These are phyloP conservation scores for Chaetops frenatus DNA, from an alignment of 2,113 vertebrate genomes.

Conservation along the genomic window DNA sequence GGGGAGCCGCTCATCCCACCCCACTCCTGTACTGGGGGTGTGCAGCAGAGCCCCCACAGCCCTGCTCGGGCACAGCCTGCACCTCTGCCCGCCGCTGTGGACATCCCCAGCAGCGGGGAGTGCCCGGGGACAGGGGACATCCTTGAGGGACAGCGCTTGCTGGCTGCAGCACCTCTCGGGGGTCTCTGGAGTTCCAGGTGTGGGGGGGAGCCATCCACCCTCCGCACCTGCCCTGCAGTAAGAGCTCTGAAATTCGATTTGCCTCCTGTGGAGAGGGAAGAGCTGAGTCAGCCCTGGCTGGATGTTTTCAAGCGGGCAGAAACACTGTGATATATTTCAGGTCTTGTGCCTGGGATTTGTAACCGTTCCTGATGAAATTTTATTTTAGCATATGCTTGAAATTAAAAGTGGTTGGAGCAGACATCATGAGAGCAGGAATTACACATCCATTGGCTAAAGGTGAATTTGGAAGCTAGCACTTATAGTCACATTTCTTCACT, in stretches of 20 bases:
- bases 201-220: accelerated
- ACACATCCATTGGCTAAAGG: neutral
- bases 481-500: neutral
- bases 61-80: neutral
- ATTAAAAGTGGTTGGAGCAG: neutral
- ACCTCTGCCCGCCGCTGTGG: neutral
- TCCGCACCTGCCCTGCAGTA: neutral
- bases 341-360: neutral
- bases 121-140: neutral
- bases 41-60: neutral
- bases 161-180: neutral
- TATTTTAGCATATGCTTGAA: neutral
- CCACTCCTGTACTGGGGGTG: neutral
- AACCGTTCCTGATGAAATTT: neutral
- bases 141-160: no score
- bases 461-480: neutral
- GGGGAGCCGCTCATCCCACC: accelerated
- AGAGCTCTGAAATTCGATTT: neutral
- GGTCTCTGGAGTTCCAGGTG: neutral
- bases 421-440: neutral
- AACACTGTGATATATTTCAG: neutral
- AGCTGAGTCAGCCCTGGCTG: constrained; percentile 1
- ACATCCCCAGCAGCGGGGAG: neutral
- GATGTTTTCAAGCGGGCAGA: neutral
- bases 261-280: neutral